phyloP scores from a whole-genome alignment of 2,888 invertebrate genomes.

The Coecobrya sp. region DNA sequence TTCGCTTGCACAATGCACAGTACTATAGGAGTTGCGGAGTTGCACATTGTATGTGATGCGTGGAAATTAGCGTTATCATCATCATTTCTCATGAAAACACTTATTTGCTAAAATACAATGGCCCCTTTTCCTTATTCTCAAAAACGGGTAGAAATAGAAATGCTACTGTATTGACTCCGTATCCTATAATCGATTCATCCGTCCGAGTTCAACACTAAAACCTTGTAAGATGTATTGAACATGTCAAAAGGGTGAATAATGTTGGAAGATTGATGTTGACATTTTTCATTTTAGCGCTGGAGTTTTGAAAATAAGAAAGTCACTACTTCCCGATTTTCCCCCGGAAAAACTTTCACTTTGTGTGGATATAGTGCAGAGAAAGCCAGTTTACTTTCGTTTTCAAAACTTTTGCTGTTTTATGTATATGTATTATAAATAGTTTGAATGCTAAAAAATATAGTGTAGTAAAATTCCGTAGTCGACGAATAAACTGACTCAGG shows the following conservation, averaged over 20 bases:
- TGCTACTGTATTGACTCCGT: not conserved
- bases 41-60: not conserved
- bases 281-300: not conserved
- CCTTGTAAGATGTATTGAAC: not conserved
- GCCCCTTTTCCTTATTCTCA: no score
- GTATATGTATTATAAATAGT: no score
- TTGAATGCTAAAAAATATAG: no score
- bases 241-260: not conserved
- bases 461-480: no score
- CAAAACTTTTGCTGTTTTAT: no score
- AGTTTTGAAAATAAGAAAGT: not conserved
- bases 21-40: not conserved
- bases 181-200: no score
- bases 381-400: no score
- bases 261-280: not conserved
- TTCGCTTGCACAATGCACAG: not conserved
- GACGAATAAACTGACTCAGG: no score
- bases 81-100: slow-evolving; percentile 42
- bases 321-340: not conserved
- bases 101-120: not conserved
- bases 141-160: no score
- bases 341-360: not conserved
- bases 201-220: not conserved
- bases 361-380: no score
- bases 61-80: slow-evolving; percentile 34